Evolutionary conservation across 2,888 invertebrate genomes (phyloP).

Genomic region (Cheilosia grossa): DNA sequence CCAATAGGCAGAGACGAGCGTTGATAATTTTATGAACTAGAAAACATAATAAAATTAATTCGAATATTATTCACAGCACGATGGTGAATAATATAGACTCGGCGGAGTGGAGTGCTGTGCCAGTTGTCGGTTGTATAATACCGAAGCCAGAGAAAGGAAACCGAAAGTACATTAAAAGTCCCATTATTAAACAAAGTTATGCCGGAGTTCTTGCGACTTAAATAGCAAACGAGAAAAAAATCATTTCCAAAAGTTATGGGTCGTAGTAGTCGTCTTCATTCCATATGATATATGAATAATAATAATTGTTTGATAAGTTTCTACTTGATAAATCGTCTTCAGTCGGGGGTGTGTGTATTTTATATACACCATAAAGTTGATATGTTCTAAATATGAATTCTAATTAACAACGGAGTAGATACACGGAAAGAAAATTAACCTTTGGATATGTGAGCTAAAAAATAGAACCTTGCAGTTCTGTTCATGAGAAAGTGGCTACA

Average conservation of each 20-base stretch:
- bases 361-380: background rate
- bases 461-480: no score
- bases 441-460: no score
- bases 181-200: slow-evolving; percentile 65
- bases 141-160: slow-evolving; percentile 50
- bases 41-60: slow-evolving; percentile 83
- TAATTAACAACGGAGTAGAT: slow-evolving; percentile 17
- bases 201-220: slow-evolving; percentile 34
- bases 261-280: slow-evolving; percentile 37
- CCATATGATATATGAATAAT: slow-evolving; percentile 27
- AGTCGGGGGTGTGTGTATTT: no score
- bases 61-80: slow-evolving; percentile 76
- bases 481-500: no score
- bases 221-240: slow-evolving; percentile 2
- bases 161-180: slow-evolving; percentile 71
- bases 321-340: slow-evolving; percentile 21
- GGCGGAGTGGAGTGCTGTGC: background rate
- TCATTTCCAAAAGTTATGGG: slow-evolving; percentile 1
- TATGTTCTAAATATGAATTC: slow-evolving; percentile 27
- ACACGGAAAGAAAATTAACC: slow-evolving; percentile 22
- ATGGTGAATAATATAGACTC: slow-evolving; percentile 32
- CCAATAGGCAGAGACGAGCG: slow-evolving; percentile 59
- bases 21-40: slow-evolving; percentile 82
- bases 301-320: slow-evolving; percentile 66
- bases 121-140: background rate